Percentiles rank a stretch among this genome's conserved stretches.
Conservation (phyloP, 1,140 invertebrate species). For the Cydia fagiglandana region DNA sequence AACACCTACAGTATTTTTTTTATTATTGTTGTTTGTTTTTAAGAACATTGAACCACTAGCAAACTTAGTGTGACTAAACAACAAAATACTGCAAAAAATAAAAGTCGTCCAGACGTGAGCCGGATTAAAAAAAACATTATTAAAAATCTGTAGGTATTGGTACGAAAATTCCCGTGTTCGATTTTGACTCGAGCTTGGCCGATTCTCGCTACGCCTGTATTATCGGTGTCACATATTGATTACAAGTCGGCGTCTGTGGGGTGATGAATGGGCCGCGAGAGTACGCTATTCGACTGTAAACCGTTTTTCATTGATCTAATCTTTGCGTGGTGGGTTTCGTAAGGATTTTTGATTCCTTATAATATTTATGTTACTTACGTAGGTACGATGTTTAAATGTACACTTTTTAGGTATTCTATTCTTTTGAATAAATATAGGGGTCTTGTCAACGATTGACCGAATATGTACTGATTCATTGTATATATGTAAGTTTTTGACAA, state of each 20-base stretch:
- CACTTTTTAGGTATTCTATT: too few species aligned
- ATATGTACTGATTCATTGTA: too few species aligned
- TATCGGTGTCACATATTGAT: constrained; percentile 31
- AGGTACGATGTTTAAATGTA: too few species aligned
- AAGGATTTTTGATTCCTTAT: constrained; percentile 5
- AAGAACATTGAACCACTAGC: too few species aligned
- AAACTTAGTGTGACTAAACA: too few species aligned
- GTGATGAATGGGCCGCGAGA: constrained; percentile 23
- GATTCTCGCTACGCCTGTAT: constrained; percentile 14
- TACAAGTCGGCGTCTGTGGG: constrained; percentile 27
- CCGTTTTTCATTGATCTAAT: constrained; percentile 29
- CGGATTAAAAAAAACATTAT: neutral
- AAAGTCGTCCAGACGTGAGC: neutral
- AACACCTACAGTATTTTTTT: too few species aligned
- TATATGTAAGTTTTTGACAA: too few species aligned
- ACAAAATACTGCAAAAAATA: neutral
- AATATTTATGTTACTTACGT: too few species aligned
- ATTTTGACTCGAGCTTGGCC: neutral
- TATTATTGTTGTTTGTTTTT: too few species aligned
- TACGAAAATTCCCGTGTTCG: neutral
- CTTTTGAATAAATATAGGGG: too few species aligned
- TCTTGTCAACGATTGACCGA: too few species aligned
- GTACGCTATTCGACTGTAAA: constrained; percentile 13
- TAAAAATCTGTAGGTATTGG: neutral
- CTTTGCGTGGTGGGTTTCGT: constrained; percentile 12